Percentiles rank a stretch among this genome's conserved stretches.
Conservation (phyloP, 2,888 invertebrate genomes). For the Dolomedes plantarius region DNA sequence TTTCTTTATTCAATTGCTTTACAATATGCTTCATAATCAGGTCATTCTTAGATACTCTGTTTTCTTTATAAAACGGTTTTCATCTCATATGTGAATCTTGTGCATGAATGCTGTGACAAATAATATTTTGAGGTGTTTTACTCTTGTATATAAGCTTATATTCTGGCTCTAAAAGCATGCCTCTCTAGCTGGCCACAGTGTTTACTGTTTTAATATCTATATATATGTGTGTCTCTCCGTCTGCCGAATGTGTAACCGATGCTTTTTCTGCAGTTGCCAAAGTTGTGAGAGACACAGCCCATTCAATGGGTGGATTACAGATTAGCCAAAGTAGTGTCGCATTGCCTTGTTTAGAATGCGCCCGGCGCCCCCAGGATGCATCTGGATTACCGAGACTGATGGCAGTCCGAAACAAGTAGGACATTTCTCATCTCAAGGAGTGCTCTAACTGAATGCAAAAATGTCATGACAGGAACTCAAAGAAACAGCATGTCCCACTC, state of each 20-base stretch:
- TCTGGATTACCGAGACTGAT: conserved; percentile 68
- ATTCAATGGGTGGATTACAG: conserved; percentile 72
- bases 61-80: no score
- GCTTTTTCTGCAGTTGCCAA: conserved; percentile 66
- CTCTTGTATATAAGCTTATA: no score
- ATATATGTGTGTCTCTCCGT: background rate
- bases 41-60: no score
- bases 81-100: no score
- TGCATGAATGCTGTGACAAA: no score
- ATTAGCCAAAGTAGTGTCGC: conserved; percentile 55
- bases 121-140: no score
- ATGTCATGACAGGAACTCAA: background rate
- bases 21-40: no score
- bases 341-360: conserved; percentile 68
- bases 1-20: no score
- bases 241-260: conserved; percentile 37
- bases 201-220: background rate
- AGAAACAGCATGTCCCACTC: background rate
- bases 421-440: conserved; percentile 59
- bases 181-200: background rate
- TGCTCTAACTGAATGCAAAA: conserved; percentile 13
- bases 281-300: conserved; percentile 63
- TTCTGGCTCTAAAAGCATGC: background rate
- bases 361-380: conserved; percentile 56
- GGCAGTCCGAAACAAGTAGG: conserved; percentile 66